Percentiles rank a stretch among this genome's conserved stretches.
These are phyloP conservation scores for Drosophila serrata DNA, from an alignment of 1,140 invertebrate species.

Conservation along the genomic window DNA sequence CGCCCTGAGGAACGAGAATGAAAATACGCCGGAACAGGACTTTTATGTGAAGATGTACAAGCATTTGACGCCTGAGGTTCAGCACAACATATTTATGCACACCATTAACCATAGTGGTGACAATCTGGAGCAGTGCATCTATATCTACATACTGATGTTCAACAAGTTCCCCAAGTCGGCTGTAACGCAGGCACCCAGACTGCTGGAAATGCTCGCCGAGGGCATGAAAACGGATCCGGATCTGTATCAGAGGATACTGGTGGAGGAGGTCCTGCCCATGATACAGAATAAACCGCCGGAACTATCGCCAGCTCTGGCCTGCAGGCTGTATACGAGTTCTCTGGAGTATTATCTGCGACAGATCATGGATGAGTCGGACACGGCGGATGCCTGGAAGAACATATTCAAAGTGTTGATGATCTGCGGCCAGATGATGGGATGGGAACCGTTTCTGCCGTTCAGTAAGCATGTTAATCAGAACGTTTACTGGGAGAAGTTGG, in stretches of 20 bases:
- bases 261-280: slow-evolving; percentile 81
- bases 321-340: slow-evolving; percentile 75
- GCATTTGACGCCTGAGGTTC: slow-evolving; percentile 89
- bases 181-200: slow-evolving; percentile 88
- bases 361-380: slow-evolving; percentile 87
- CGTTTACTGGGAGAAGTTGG: slow-evolving; percentile 90
- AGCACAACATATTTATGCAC: slow-evolving; percentile 91
- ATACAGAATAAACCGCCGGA: slow-evolving; percentile 81
- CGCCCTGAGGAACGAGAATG: slow-evolving; percentile 88
- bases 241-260: slow-evolving; percentile 77
- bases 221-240: slow-evolving; percentile 74
- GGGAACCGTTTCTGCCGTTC: slow-evolving; percentile 89
- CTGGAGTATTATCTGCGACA: slow-evolving; percentile 80
- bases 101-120: slow-evolving; percentile 94
- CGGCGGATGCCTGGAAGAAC: slow-evolving; percentile 92
- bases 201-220: slow-evolving; percentile 80
- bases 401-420: slow-evolving; percentile 91
- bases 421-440: slow-evolving; percentile 91
- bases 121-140: slow-evolving; percentile 94
- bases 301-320: slow-evolving; percentile 66
- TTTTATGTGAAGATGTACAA: slow-evolving; percentile 90
- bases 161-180: slow-evolving; percentile 93
- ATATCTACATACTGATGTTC: slow-evolving; percentile 91
- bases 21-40: slow-evolving; percentile 79
- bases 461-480: slow-evolving; percentile 87